A percentile compares a stretch with the other conserved stretches of the same genome.
phyloP scores from a whole-genome alignment of 2,797 vertebrate species.

The Chaetophractus vellerosus region DNA sequence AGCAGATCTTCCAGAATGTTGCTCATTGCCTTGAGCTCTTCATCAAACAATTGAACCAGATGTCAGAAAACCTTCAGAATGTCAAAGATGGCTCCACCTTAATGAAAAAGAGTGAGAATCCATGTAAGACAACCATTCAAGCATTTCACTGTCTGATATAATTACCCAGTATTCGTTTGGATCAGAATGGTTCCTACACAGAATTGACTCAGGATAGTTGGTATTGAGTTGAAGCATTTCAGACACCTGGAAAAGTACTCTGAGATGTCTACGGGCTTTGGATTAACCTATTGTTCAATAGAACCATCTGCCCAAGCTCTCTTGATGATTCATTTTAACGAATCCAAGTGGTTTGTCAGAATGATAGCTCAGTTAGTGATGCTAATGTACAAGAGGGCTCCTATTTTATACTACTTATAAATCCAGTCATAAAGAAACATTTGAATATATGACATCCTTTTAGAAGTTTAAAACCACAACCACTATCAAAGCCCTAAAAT shows the following conservation, averaged over 20 bases:
- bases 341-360: not conserved
- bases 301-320: not conserved
- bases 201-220: not conserved
- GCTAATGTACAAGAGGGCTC: conserved; percentile 15
- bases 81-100: no score
- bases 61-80: no score
- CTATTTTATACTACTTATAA: conserved; percentile 34
- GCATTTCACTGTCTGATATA: not conserved
- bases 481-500: conserved; percentile 38
- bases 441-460: conserved; percentile 19
- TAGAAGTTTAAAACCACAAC: conserved; percentile 41
- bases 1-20: no score
- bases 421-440: conserved; percentile 38
- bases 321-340: conserved; percentile 47
- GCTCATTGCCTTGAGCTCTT: no score
- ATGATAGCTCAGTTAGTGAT: not conserved
- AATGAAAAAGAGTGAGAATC: no score
- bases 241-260: conserved; percentile 35
- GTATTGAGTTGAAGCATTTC: not conserved
- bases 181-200: not conserved
- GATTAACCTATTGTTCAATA: not conserved
- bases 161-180: not conserved
- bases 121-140: not conserved
- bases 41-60: no score
- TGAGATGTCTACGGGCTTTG: not conserved